Conservation (phyloP, 1,140 invertebrate genomes). For the Armadillidium nasatum region DNA sequence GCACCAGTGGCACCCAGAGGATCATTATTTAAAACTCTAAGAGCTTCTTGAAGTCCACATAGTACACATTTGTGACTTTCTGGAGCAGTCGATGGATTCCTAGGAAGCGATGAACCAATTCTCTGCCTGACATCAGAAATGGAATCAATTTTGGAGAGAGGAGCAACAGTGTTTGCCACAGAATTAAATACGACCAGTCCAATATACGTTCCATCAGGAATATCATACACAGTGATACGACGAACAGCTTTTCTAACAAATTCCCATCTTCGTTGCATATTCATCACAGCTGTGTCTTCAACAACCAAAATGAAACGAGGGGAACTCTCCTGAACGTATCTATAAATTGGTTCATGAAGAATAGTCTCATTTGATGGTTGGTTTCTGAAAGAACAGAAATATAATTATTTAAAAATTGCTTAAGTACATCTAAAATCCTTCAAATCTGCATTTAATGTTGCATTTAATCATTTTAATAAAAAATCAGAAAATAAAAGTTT, state of each 20-base stretch:
- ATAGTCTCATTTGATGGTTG: constrained; percentile 29
- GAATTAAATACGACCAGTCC: constrained; percentile 43
- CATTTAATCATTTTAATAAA: no score
- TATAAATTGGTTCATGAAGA: constrained; percentile 33
- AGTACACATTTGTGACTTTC: constrained; percentile 32
- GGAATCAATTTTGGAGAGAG: constrained; percentile 37
- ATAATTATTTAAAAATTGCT: constrained; percentile 19
- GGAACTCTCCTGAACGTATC: constrained; percentile 39
- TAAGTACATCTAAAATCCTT: neutral
- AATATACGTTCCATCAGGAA: constrained; percentile 40
- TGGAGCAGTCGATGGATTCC: constrained; percentile 25
- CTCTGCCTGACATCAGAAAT: constrained; percentile 27
- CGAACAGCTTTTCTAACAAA: constrained; percentile 42
- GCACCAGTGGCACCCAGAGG: constrained; percentile 25
- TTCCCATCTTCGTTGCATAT: constrained; percentile 43
- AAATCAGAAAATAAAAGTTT: no score
- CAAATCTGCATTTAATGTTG: no score
- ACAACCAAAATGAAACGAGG: constrained; percentile 40
- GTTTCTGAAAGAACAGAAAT: constrained; percentile 30
- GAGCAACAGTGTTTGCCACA: constrained; percentile 30
- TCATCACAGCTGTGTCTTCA: constrained; percentile 44
- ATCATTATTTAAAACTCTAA: constrained; percentile 20
- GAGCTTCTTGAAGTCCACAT: constrained; percentile 29
- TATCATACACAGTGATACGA: constrained; percentile 40
- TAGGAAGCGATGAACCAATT: constrained; percentile 25